Conservation (phyloP, 2,113 vertebrate genomes). For the Brachyistius frenatus region DNA sequence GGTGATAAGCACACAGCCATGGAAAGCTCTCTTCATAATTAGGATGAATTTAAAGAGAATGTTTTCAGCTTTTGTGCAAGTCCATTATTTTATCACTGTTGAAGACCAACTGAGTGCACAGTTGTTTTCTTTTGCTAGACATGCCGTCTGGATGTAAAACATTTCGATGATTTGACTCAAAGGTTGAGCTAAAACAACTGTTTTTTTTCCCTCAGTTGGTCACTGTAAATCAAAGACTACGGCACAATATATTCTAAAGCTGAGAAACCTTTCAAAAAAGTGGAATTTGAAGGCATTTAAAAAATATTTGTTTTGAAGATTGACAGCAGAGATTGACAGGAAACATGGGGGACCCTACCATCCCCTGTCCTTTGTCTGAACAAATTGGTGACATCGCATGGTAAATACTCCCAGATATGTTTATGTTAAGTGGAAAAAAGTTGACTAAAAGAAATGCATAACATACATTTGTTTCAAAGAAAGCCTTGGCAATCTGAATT, state of each 20-base stretch:
- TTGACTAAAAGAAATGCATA: not conserved
- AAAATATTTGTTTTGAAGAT: not conserved
- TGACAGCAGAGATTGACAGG: not conserved
- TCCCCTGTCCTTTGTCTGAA: not conserved
- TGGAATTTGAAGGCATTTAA: not conserved
- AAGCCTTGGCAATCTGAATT: not conserved
- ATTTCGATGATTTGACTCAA: no score
- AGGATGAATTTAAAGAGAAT: constrained; percentile 47
- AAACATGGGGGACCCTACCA: not conserved
- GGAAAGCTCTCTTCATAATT: constrained; percentile 58
- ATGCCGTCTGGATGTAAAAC: not conserved
- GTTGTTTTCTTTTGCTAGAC: constrained; percentile 2
- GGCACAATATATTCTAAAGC: not conserved
- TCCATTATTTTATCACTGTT: constrained; percentile 41
- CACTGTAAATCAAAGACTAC: not conserved
- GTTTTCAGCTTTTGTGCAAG: constrained; percentile 40
- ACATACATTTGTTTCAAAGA: not conserved
- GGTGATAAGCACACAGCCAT: constrained; percentile 61
- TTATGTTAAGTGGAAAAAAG: not conserved
- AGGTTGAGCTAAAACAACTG: no score
- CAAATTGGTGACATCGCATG: not conserved
- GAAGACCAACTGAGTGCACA: not conserved
- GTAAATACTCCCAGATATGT: not conserved
- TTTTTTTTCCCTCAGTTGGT: not conserved
- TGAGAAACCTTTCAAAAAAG: not conserved